These are phyloP conservation scores for Apogon talboti DNA, from an alignment of 2,797 vertebrate species.

Conservation along the genomic window DNA sequence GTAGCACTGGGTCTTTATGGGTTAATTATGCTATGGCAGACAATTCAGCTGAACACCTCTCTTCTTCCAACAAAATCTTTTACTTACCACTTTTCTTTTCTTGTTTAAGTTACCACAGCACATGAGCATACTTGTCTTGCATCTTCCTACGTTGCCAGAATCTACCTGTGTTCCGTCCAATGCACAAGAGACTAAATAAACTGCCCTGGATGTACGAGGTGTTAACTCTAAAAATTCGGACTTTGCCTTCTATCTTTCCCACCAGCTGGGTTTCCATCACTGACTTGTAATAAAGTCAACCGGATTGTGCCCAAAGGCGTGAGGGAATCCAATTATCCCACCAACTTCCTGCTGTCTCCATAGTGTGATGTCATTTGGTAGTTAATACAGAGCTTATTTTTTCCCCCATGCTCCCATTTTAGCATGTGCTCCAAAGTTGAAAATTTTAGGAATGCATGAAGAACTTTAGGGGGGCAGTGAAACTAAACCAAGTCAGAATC, in stretches of 20 bases:
- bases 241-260: conserved; percentile 29
- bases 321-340: conserved; percentile 44
- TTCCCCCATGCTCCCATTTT: too few relatives aligned
- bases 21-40: too few relatives aligned
- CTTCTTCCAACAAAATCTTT: too few relatives aligned
- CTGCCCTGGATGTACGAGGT: background rate
- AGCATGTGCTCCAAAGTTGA: too few relatives aligned
- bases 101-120: too few relatives aligned
- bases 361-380: conserved; percentile 12
- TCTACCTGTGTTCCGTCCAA: conserved; percentile 20
- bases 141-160: conserved; percentile 21
- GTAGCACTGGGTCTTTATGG: too few relatives aligned
- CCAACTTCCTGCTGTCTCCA: conserved; percentile 28
- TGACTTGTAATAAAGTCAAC: conserved; percentile 40
- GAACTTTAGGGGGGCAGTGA: too few relatives aligned
- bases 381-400: background rate
- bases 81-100: too few relatives aligned
- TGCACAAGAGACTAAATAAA: conserved; percentile 8
- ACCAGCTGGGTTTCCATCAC: conserved; percentile 51
- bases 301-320: conserved; percentile 25
- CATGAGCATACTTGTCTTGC: background rate
- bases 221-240: conserved; percentile 1
- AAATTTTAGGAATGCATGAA: too few relatives aligned
- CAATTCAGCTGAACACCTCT: too few relatives aligned
- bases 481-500: too few relatives aligned